A percentile compares a stretch with the other conserved stretches of the same genome.
phyloP scores from a whole-genome alignment of 2,888 invertebrate species.

The Drosophila affinis region DNA sequence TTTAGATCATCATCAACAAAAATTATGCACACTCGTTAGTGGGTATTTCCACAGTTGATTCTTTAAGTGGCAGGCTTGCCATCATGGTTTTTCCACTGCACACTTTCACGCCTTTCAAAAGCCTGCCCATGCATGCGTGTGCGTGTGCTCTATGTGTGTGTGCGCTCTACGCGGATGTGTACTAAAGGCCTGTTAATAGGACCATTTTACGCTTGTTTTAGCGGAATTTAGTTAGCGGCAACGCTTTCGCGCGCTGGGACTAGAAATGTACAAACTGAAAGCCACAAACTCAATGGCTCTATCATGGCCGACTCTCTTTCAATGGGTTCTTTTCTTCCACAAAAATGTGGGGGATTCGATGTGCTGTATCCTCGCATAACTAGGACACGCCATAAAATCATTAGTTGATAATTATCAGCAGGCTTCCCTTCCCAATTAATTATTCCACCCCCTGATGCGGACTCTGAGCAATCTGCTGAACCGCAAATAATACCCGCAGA shows the following conservation, averaged over 20 bases:
- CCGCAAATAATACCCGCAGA: constrained; percentile 18
- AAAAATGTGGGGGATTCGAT: not conserved
- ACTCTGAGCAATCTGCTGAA: constrained; percentile 21
- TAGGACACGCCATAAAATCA: constrained; percentile 10
- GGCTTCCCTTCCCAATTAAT: constrained; percentile 46
- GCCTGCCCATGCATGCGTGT: constrained; percentile 9
- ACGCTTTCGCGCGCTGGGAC: not conserved
- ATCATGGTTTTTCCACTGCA: constrained; percentile 36
- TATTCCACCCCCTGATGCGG: constrained; percentile 27
- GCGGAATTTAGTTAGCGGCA: constrained; percentile 38
- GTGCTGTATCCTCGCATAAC: not conserved
- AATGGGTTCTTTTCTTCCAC: not conserved
- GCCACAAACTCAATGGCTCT: not conserved
- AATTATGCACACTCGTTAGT: not conserved
- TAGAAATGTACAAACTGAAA: constrained; percentile 14
- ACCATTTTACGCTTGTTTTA: constrained; percentile 34
- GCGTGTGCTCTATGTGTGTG: constrained; percentile 15
- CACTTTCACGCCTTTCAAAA: constrained; percentile 48
- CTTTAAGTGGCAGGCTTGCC: too few species aligned
- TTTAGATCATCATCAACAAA: constrained; percentile 5
- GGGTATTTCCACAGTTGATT: not conserved
- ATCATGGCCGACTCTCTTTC: not conserved
- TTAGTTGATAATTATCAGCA: constrained; percentile 28
- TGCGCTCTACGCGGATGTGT: constrained; percentile 7
- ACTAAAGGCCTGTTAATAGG: constrained; percentile 1